Conservation (phyloP, 2,888 invertebrate species). For the Torymus texanus region DNA sequence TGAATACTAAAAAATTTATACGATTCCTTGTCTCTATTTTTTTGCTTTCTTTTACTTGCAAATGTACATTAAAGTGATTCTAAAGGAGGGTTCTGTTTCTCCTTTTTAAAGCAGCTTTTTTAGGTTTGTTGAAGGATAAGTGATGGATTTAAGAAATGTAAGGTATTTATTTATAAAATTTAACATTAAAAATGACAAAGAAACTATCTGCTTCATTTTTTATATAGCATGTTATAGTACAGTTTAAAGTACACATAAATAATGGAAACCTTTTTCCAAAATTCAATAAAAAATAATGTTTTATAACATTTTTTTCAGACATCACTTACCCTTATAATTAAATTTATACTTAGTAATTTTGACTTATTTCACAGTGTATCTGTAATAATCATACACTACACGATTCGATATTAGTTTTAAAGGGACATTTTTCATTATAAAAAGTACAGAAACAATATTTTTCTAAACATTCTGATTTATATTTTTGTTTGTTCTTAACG, state of each 20-base stretch:
- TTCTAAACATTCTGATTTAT: slow-evolving; percentile 9
- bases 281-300: too few species aligned
- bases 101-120: slow-evolving; percentile 12
- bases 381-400: slow-evolving; percentile 9
- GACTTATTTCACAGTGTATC: slow-evolving; percentile 28
- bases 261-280: too few species aligned
- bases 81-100: slow-evolving; percentile 14
- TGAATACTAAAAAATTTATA: slow-evolving; percentile 14
- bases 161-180: slow-evolving; percentile 42
- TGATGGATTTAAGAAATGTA: slow-evolving; percentile 19
- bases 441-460: slow-evolving; percentile 31
- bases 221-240: too few species aligned
- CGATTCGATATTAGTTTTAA: slow-evolving; percentile 14
- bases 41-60: slow-evolving; percentile 8
- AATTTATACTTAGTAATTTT: slow-evolving; percentile 8
- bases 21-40: slow-evolving; percentile 15
- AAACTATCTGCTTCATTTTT: slow-evolving; percentile 3
- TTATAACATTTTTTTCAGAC: neutral
- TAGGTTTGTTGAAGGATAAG: slow-evolving; percentile 18
- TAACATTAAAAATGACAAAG: slow-evolving; percentile 9
- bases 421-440: neutral
- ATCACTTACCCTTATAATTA: slow-evolving; percentile 42
- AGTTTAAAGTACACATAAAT: too few species aligned
- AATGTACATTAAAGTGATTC: neutral
- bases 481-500: neutral